A percentile compares a stretch with the other conserved stretches of the same genome.
Conservation (phyloP, 1,140 invertebrate genomes). For the Dolichoris vasculosae region DNA sequence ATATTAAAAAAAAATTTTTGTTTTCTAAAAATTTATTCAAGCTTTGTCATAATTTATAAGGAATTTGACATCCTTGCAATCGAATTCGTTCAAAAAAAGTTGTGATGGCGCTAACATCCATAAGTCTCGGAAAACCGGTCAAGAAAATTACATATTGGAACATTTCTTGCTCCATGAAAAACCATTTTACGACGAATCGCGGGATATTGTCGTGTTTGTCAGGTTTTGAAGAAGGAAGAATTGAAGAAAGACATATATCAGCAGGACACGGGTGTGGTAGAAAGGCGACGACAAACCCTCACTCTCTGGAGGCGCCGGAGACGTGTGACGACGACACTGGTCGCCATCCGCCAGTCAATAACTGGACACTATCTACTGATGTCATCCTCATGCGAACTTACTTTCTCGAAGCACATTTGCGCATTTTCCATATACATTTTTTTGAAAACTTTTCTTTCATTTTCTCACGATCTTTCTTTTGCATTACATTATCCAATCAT, state of each 20-base stretch:
- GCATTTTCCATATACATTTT: too few relatives aligned
- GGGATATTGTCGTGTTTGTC: constrained; percentile 9
- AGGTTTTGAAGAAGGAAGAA: neutral
- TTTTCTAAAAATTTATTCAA: neutral
- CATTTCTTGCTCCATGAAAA: constrained; percentile 33
- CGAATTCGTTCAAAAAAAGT: neutral
- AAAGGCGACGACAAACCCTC: constrained; percentile 36
- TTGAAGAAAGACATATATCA: constrained; percentile 26
- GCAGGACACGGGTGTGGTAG: neutral
- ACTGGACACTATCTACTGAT: constrained; percentile 66
- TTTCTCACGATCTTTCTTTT: too few relatives aligned
- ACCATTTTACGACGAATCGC: constrained; percentile 29
- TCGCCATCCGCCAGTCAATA: constrained; percentile 70
- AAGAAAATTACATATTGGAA: neutral
- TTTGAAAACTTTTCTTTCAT: too few relatives aligned
- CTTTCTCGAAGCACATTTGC: too few relatives aligned
- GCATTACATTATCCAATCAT: too few relatives aligned
- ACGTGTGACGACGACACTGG: constrained; percentile 55
- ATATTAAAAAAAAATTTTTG: neutral
- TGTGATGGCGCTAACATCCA: neutral
- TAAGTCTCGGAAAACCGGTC: neutral
- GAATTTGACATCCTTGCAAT: neutral
- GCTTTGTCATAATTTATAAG: neutral
- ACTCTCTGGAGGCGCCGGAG: constrained; percentile 55
- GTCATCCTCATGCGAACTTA: too few relatives aligned